A percentile compares a stretch with the other conserved stretches of the same genome.
Evolutionary conservation across 2,888 invertebrate species (phyloP).

Genomic region (Ernsta delagoae): DNA sequence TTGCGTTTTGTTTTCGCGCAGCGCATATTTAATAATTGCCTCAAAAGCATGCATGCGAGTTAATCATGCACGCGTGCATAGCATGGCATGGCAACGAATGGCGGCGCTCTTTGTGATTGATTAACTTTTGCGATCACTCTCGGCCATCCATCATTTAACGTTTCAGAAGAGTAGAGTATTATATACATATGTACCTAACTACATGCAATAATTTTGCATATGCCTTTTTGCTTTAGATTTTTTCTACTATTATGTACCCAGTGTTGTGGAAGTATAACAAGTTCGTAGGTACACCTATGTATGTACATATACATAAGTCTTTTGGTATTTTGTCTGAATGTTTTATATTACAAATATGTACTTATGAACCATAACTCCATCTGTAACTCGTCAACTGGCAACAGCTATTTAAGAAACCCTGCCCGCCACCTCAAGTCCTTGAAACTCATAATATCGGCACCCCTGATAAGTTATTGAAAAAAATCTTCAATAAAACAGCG

Average conservation of each 20-base stretch:
- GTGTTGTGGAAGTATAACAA: too few relatives aligned
- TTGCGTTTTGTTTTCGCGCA: background rate
- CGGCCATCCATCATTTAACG: slow-evolving; percentile 30
- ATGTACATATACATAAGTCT: too few relatives aligned
- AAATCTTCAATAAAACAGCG: slow-evolving; percentile 15
- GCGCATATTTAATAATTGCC: background rate
- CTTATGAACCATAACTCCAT: too few relatives aligned
- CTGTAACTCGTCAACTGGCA: too few relatives aligned
- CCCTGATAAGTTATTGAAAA: slow-evolving; percentile 6
- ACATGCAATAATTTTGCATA: background rate
- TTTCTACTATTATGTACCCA: too few relatives aligned
- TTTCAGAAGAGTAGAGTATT: background rate
- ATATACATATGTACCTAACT: background rate
- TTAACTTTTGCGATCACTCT: slow-evolving; percentile 28
- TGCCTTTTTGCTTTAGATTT: too few relatives aligned
- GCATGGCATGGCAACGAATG: too few relatives aligned
- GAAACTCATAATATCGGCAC: background rate
- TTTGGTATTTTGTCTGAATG: too few relatives aligned
- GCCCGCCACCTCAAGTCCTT: background rate
- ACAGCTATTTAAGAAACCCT: background rate
- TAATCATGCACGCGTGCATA: too few relatives aligned
- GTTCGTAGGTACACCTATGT: too few relatives aligned
- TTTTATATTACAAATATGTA: too few relatives aligned
- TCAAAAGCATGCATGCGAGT: too few relatives aligned
- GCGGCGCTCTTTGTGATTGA: slow-evolving; percentile 24